phyloP scores from a whole-genome alignment of 2,113 vertebrate genomes.

The Oncorhynchus kisutch region DNA sequence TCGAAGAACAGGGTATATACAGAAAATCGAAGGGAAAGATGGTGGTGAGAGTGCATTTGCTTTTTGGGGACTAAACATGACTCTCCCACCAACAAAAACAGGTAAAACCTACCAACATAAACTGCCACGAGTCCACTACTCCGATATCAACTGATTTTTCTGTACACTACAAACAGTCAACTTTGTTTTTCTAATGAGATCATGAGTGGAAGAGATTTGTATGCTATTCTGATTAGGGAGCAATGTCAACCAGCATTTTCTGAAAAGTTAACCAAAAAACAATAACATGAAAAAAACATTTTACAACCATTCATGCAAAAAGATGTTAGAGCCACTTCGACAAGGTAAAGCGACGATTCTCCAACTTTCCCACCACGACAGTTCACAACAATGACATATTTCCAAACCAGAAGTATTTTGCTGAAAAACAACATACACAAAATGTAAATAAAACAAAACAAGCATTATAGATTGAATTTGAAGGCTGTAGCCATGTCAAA shows the following conservation, averaged over 20 bases:
- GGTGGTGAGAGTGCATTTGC: slow-evolving; percentile 60
- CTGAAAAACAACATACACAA: slow-evolving; percentile 22
- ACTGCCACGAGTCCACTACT: slow-evolving; percentile 43
- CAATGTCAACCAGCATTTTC: slow-evolving; percentile 47
- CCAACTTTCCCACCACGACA: slow-evolving; percentile 8
- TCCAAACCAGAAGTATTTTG: slow-evolving; percentile 24
- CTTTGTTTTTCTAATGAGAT: slow-evolving; percentile 58
- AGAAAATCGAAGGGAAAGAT: slow-evolving; percentile 52
- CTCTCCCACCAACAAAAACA: slow-evolving; percentile 50
- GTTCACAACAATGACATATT: slow-evolving; percentile 24
- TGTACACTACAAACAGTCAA: slow-evolving; percentile 59
- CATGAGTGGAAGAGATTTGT: slow-evolving; percentile 41
- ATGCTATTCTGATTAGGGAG: slow-evolving; percentile 40
- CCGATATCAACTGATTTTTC: slow-evolving; percentile 57
- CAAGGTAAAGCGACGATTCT: slow-evolving; percentile 23
- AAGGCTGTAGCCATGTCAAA: not conserved
- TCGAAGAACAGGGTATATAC: slow-evolving; percentile 77
- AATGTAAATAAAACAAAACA: slow-evolving; percentile 24
- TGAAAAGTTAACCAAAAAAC: slow-evolving; percentile 54
- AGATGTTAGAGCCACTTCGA: slow-evolving; percentile 41
- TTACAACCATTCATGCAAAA: slow-evolving; percentile 62
- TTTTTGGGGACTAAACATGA: slow-evolving; percentile 66
- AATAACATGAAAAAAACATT: slow-evolving; percentile 45
- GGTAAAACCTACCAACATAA: slow-evolving; percentile 60
- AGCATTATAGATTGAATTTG: slow-evolving; percentile 12